phyloP scores from a whole-genome alignment of 2,113 vertebrate species.

The Prinia subflava region DNA sequence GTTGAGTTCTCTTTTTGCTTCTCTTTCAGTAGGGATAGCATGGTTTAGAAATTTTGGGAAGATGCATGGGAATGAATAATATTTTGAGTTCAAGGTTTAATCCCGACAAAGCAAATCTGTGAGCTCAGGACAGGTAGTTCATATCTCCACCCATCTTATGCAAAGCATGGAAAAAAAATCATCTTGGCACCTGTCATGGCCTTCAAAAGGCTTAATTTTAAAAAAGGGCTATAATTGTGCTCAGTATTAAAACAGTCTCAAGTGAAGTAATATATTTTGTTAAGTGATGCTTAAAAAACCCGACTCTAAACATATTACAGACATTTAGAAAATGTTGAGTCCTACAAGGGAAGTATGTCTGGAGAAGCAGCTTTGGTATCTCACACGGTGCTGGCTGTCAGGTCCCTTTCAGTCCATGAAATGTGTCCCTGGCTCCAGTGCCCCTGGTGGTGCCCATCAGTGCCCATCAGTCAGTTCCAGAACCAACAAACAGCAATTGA shows the following conservation, averaged over 20 bases:
- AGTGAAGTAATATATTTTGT: not conserved
- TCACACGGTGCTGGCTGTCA: not conserved
- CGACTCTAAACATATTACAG: not conserved
- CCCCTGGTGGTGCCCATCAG: not conserved
- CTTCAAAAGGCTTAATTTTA: not conserved
- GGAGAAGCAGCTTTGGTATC: not conserved
- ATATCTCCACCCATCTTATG: not conserved
- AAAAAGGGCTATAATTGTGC: not conserved
- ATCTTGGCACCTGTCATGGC: not conserved
- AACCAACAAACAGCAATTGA: not conserved
- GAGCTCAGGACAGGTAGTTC: not conserved
- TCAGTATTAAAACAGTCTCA: not conserved
- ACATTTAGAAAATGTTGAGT: not conserved
- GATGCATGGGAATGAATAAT: not conserved
- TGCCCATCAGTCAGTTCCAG: not conserved
- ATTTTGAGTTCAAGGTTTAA: not conserved
- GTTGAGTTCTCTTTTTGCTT: not conserved
- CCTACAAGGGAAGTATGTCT: not conserved
- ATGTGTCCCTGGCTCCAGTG: not conserved
- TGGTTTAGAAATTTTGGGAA: not conserved
- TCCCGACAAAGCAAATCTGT: not conserved
- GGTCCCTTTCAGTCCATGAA: not conserved
- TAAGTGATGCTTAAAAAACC: not conserved
- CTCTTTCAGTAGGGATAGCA: not conserved
- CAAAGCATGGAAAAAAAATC: not conserved